Percentiles rank a stretch among this genome's conserved stretches.
Evolutionary conservation across 35 echinoderm and acorn worm genomes (phyloP).

Genomic region (Lytechinus variegatus): DNA sequence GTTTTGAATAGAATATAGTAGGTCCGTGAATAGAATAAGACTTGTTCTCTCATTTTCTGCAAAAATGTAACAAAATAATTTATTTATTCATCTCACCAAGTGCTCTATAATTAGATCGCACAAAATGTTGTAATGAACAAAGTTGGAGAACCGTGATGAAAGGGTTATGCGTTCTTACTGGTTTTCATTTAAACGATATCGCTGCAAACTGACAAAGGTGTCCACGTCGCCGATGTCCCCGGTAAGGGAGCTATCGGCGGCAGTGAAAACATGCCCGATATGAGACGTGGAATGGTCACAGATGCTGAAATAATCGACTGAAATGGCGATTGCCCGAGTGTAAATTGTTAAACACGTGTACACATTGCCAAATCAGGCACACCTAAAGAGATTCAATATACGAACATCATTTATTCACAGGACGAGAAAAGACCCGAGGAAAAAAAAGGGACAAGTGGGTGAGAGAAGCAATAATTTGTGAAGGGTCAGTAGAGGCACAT

Average conservation of each 20-base stretch:
- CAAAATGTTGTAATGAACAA: background rate
- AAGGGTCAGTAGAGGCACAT: background rate
- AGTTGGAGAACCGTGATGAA: background rate
- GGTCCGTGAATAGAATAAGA: too few relatives aligned
- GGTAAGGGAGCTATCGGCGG: background rate
- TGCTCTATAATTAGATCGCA: background rate
- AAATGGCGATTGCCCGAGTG: slow-evolving; percentile 16
- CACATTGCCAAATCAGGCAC: background rate
- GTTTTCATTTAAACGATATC: background rate
- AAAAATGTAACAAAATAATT: background rate
- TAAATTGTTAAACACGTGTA: slow-evolving; percentile 20
- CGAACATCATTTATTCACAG: background rate
- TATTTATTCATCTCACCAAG: background rate
- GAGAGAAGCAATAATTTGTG: background rate
- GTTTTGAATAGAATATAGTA: too few relatives aligned
- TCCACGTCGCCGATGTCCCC: background rate
- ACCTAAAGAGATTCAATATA: slow-evolving; percentile 13
- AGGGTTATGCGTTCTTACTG: background rate
- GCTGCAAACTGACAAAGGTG: background rate
- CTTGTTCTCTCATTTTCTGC: too few relatives aligned
- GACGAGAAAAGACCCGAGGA: background rate
- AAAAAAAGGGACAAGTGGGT: background rate
- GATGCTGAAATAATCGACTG: slow-evolving; percentile 18
- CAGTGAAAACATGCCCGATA: background rate
- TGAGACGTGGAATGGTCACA: background rate